Evolutionary conservation across 2,888 invertebrate genomes (phyloP).

Genomic region (Choristoneura rosaceana): DNA sequence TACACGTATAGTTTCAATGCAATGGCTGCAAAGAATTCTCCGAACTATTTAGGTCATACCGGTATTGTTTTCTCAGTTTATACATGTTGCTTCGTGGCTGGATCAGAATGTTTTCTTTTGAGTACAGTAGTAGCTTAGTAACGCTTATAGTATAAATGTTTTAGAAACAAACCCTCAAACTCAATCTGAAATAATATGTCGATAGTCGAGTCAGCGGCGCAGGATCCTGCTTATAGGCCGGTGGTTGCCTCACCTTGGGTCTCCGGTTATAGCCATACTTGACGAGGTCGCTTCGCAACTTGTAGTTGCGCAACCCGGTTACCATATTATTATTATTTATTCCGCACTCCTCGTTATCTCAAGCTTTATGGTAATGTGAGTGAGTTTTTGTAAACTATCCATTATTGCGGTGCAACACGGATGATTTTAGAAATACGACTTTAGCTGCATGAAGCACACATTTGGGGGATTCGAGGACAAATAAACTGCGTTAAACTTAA

Average conservation of each 20-base stretch:
- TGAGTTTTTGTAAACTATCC: neutral
- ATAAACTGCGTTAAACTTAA: neutral
- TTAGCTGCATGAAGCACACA: neutral
- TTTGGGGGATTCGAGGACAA: no score
- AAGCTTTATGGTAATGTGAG: neutral
- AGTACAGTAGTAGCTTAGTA: no score
- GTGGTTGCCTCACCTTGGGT: conserved; percentile 74
- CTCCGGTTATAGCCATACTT: conserved; percentile 76
- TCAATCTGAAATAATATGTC: neutral
- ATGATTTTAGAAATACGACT: neutral
- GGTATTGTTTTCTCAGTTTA: neutral
- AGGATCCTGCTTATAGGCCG: conserved; percentile 66
- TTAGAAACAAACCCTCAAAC: neutral
- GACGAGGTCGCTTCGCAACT: conserved; percentile 66
- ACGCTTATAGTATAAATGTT: no score
- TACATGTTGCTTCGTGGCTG: neutral
- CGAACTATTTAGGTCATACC: conserved; percentile 5
- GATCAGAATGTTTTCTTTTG: neutral
- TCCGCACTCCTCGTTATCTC: conserved; percentile 8
- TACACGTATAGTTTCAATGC: conserved; percentile 1
- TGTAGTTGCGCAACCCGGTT: conserved; percentile 62
- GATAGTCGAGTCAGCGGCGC: conserved; percentile 52
- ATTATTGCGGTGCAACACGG: neutral
- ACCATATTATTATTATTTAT: conserved; percentile 14
- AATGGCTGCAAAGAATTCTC: conserved; percentile 5